These are phyloP conservation scores for Lithosia quadra DNA, from an alignment of 2,888 invertebrate genomes.

Conservation along the genomic window DNA sequence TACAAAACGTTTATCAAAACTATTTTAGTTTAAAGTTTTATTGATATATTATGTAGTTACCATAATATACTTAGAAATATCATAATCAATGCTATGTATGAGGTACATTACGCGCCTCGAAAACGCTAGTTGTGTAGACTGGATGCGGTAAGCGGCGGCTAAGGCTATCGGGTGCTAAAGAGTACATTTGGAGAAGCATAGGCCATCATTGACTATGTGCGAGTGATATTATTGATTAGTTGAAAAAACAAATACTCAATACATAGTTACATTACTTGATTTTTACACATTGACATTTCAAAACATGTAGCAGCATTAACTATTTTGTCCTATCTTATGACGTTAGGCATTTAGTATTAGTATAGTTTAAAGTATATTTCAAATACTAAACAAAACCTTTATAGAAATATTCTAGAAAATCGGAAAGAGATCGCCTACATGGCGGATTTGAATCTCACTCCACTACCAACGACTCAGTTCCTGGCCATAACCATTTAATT, in stretches of 20 bases:
- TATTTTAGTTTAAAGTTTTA: not conserved
- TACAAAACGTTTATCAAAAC: not conserved
- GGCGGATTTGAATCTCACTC: constrained; percentile 4
- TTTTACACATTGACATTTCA: not conserved
- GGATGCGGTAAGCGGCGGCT: no score
- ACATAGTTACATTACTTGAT: not conserved
- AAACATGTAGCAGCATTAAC: not conserved
- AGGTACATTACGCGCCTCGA: no score
- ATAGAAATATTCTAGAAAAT: not conserved
- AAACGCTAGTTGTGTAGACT: no score
- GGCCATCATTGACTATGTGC: no score
- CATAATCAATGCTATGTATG: not conserved
- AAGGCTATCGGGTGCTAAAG: no score
- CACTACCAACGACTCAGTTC: not conserved
- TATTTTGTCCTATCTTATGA: not conserved
- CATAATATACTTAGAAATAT: no score
- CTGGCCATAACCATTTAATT: not conserved
- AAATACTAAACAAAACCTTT: not conserved
- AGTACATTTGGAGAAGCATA: no score
- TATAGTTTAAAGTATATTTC: not conserved
- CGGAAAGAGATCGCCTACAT: not conserved
- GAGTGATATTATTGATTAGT: no score
- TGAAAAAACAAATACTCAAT: no score
- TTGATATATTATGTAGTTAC: not conserved
- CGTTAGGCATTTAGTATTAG: not conserved